phyloP scores from a whole-genome alignment of 53 echinoderm and acorn worm species.

The Paelopatides confundens region DNA sequence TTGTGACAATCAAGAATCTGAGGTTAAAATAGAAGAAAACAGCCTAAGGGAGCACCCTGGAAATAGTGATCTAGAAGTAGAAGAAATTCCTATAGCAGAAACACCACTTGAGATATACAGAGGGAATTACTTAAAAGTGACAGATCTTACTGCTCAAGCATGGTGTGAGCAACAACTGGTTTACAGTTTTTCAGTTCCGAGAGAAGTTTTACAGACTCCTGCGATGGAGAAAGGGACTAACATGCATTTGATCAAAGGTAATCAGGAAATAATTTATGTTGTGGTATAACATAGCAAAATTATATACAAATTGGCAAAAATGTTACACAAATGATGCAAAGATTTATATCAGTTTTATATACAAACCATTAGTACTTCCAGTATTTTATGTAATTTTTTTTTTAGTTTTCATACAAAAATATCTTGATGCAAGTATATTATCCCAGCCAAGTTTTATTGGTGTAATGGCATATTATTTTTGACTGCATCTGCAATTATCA shows the following conservation, averaged over 20 bases:
- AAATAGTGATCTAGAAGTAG: neutral
- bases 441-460: too few species aligned
- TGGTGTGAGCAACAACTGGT: conserved; percentile 97
- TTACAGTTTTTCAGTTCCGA: conserved; percentile 68
- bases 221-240: conserved; percentile 74
- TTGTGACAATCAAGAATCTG: neutral
- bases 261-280: neutral
- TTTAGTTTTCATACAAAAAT: too few species aligned
- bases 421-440: too few species aligned
- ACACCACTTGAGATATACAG: conserved; percentile 59
- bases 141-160: conserved; percentile 81
- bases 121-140: conserved; percentile 71
- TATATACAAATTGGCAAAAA: too few species aligned
- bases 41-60: neutral
- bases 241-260: conserved; percentile 85
- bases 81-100: neutral
- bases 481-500: too few species aligned
- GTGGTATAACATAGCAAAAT: too few species aligned
- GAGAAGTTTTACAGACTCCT: conserved; percentile 53
- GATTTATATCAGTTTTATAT: neutral
- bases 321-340: neutral
- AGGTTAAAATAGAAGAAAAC: neutral
- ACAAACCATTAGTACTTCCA: too few species aligned
- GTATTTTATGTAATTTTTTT: too few species aligned
- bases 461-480: too few species aligned